Evolutionary conservation across 2,797 vertebrate genomes (phyloP).

Genomic region (Lycodopsis pacificus): DNA sequence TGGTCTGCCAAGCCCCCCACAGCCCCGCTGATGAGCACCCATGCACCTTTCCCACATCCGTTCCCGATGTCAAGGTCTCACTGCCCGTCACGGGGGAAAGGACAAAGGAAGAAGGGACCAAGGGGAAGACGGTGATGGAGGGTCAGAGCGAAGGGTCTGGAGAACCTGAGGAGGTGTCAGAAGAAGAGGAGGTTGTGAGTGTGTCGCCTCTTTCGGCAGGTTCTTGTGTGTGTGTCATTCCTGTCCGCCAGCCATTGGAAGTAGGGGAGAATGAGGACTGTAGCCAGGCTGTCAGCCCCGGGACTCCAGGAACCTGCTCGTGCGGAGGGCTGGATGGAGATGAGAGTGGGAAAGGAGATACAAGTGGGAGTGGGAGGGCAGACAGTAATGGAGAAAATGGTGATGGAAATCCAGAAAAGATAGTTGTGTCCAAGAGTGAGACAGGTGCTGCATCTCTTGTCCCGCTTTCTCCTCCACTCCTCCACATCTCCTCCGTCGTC

Average conservation of each 20-base stretch:
- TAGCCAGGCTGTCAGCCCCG: slow-evolving; percentile 89
- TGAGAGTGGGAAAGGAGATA: slow-evolving; percentile 50
- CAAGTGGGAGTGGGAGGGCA: slow-evolving; percentile 15
- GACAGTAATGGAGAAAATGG: neutral
- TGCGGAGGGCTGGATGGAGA: slow-evolving; percentile 74
- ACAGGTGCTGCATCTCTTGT: slow-evolving; percentile 47
- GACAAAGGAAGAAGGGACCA: slow-evolving; percentile 25
- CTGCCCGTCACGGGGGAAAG: slow-evolving; percentile 46
- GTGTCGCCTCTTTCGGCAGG: slow-evolving; percentile 67
- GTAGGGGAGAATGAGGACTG: slow-evolving; percentile 94
- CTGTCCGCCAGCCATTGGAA: slow-evolving; percentile 88
- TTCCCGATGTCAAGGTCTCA: slow-evolving; percentile 49
- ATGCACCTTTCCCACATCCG: slow-evolving; percentile 59
- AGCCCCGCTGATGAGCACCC: slow-evolving; percentile 54
- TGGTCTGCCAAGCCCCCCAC: slow-evolving; percentile 73
- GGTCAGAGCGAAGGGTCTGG: slow-evolving; percentile 59
- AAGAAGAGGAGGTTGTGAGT: slow-evolving; percentile 64
- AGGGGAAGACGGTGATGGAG: slow-evolving; percentile 14
- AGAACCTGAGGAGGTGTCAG: slow-evolving; percentile 77
- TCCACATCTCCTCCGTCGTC: slow-evolving; percentile 51
- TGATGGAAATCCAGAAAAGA: slow-evolving; percentile 26
- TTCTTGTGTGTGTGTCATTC: slow-evolving; percentile 78
- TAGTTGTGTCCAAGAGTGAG: slow-evolving; percentile 41
- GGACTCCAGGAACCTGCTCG: slow-evolving; percentile 75
- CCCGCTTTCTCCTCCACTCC: slow-evolving; percentile 62